Base-by-base conservation (phyloP, 2,797 vertebrate species). In the Phataginus tricuspis region DNA sequence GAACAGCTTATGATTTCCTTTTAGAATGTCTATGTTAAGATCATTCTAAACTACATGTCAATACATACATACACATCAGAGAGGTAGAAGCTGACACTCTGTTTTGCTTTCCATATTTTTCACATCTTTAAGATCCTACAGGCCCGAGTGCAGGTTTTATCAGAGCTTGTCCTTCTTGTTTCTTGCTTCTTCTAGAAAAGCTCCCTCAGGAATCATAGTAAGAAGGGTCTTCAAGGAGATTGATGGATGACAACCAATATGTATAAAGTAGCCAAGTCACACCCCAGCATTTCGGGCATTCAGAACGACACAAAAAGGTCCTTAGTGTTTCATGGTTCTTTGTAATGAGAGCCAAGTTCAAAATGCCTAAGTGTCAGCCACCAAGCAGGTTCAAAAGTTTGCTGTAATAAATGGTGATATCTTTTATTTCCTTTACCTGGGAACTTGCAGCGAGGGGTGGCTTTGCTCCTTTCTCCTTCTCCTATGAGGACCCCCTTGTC, bases 391-490 rank as follows among this genome's bases (percentile, higher is more conserved):
- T 97, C 97, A 96, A 95, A 95, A 92, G 95, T 97, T 96, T 94
- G 69, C 88, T 71, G 59, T 96, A 92, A 95, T 92, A 86, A 90
- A 93, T 84, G 64, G 42, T 23, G 69, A 59, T 71, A 57, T 25
- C 23, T 0, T 94, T 94, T 92, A 74, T 86, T 93, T 51, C n/a
- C 9, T 83, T 91, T 98, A 98, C 96, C 98, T 98, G 91, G 95
- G 97, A 98, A 95, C 88, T 82, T 97, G 93, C 34, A 72, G 94
- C 42, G 87, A 86, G 49, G 74, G 90, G 80, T 57, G 86, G 61
- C 96, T 98, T 98, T 94, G 8, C 97, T 98, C 97, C 96, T 97
- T 95, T 97, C 93, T 97, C 0, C 86, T 97, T 92, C 77, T 98
- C 78, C 96, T 96, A 51, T 42, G 53, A 94, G 86, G 97, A 96